Base-by-base conservation (phyloP, 2,797 vertebrate genomes). In the Aeoliscus strigatus region DNA sequence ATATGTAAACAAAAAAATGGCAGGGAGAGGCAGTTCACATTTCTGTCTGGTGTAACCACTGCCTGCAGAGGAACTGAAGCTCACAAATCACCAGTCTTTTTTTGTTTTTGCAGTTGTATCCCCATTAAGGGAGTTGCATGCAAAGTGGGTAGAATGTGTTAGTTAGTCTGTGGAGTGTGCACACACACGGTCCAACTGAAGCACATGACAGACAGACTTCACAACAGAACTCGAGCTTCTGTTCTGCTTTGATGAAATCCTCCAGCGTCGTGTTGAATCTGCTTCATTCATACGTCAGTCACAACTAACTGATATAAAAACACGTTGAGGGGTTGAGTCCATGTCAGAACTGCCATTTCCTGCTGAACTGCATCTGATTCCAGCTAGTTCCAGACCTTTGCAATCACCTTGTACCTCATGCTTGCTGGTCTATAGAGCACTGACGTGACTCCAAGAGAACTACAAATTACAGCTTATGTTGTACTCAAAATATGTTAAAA, bases 1-100 rank as follows among this genome's bases (percentile, higher is more conserved):
- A 69, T 57, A 63, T 66, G 66, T 75, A 69, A 78, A 74, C 58
- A 60, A 39, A 16, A 27, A 41, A 38, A 60, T 40, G 42, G 39
- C 55, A 53, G 45, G 38, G 28, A 66, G 41, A 57, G 36, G 54
- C 59, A 31, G 41, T 60, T 53, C 39, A 36, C 31, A 46, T 17
- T 32, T 38, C 46, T 39, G 27, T 49, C 39, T 43, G 48, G 32
- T 42, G 66, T 38, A 60, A 46, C 48, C 23, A 37, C 32, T 4
- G 31, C 26, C 39, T 18, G 27, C 38, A 37, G n/a, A 23, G 26
- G 31, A 38, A 18, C 29, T 28, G 31, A 17, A 25, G 32, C 48
- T 36, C 18, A 21, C 51, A 71, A 60, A 62, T 41, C 40, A 39
- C 5, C 7, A n/a, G 27, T 37, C 27, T 27, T 39, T 30, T 10